phyloP scores from a whole-genome alignment of 2,797 vertebrate species.

The Sciurus carolinensis region DNA sequence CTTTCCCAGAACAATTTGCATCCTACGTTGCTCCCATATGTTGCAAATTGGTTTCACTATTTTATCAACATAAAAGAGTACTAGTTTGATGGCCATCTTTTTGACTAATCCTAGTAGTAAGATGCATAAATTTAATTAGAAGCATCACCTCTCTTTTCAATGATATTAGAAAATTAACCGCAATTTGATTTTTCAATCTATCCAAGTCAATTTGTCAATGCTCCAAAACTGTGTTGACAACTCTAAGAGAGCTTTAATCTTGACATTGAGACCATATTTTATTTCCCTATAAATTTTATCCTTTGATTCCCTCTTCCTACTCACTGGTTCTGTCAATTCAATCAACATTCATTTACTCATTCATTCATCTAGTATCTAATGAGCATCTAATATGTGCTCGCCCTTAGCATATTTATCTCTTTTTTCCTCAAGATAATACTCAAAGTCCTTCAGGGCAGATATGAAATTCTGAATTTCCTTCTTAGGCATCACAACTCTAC shows the following conservation, averaged over 20 bases:
- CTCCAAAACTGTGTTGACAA: background rate
- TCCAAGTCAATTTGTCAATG: background rate
- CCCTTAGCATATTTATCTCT: background rate
- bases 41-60: conserved; percentile 28
- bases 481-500: background rate
- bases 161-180: background rate
- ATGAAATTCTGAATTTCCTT: background rate
- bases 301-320: background rate
- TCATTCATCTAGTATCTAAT: background rate
- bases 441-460: background rate
- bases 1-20: conserved; percentile 25
- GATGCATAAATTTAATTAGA: background rate
- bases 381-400: background rate
- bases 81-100: background rate
- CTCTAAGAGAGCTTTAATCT: background rate
- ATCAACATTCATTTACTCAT: background rate
- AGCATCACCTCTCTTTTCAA: background rate
- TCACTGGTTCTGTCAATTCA: background rate
- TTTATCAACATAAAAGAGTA: conserved; percentile 13
- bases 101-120: background rate
- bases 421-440: background rate
- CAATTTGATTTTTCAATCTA: conserved; percentile 3
- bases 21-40: conserved; percentile 7
- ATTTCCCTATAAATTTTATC: background rate
- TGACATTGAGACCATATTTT: background rate